These are phyloP conservation scores for Lacerta viridis DNA, from an alignment of 2,797 vertebrate species.

Conservation along the genomic window DNA sequence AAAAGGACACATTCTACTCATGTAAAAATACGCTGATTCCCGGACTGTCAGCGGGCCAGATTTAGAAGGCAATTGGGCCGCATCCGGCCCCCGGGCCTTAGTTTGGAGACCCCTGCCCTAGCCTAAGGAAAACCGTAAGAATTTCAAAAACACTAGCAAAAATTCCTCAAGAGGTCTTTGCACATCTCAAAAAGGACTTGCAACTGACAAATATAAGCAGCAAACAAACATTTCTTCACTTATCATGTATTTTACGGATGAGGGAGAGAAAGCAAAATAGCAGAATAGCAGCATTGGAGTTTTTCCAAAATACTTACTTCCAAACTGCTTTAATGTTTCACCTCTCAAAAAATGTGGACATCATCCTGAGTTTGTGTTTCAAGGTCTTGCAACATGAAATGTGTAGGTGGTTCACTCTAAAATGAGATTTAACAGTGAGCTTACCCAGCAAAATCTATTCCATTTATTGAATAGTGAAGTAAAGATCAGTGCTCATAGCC, in stretches of 20 bases:
- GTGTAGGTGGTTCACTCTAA: background rate
- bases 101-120: too few relatives aligned
- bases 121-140: background rate
- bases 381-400: constrained; percentile 49
- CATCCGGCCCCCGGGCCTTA: too few relatives aligned
- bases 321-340: constrained; percentile 45
- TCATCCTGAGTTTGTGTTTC: constrained; percentile 37
- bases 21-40: too few relatives aligned
- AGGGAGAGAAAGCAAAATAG: constrained; percentile 15
- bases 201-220: background rate
- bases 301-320: background rate
- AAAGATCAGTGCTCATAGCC: constrained; percentile 7
- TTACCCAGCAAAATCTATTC: constrained; percentile 40
- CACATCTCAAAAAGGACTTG: background rate
- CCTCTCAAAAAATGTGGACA: background rate
- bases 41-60: too few relatives aligned
- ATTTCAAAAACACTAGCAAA: background rate
- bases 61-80: too few relatives aligned
- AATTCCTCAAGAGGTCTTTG: background rate
- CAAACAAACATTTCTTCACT: background rate
- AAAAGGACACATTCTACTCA: too few relatives aligned
- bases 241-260: background rate
- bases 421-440: constrained; percentile 37
- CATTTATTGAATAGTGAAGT: constrained; percentile 32
- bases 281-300: background rate